Evolutionary conservation across 2,797 vertebrate species (phyloP).

Genomic region (Silurus aristotelis): DNA sequence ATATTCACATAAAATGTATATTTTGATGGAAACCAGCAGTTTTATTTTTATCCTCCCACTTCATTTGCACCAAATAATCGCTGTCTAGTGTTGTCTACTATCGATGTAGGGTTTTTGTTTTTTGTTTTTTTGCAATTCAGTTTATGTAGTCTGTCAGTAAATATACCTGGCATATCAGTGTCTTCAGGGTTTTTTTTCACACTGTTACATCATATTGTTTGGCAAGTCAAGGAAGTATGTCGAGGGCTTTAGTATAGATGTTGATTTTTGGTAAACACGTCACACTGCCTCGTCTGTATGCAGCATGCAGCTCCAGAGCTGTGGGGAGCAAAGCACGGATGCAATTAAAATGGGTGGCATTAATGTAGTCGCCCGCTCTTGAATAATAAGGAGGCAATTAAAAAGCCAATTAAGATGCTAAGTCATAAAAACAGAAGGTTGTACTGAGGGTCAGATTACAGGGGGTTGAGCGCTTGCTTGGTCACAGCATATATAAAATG

Average conservation of each 20-base stretch:
- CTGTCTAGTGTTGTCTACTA: background rate
- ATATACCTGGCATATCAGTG: background rate
- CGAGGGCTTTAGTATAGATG: background rate
- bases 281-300: conserved; percentile 37
- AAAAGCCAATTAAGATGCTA: conserved; percentile 70
- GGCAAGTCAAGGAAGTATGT: background rate
- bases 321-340: conserved; percentile 49
- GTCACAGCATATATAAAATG: conserved; percentile 44
- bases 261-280: conserved; percentile 32
- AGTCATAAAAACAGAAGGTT: conserved; percentile 63
- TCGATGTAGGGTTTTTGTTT: background rate
- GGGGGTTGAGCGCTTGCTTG: conserved; percentile 39
- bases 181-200: background rate
- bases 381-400: conserved; percentile 73
- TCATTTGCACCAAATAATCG: background rate
- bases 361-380: conserved; percentile 61
- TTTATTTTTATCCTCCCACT: background rate
- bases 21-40: background rate
- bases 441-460: conserved; percentile 61
- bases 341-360: conserved; percentile 67
- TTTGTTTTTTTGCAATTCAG: background rate
- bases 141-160: background rate
- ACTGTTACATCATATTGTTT: conserved; percentile 24
- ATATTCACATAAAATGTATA: background rate
- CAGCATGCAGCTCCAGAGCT: conserved; percentile 5